phyloP scores from a whole-genome alignment of 2,888 invertebrate species.

The Drosophila mimica region DNA sequence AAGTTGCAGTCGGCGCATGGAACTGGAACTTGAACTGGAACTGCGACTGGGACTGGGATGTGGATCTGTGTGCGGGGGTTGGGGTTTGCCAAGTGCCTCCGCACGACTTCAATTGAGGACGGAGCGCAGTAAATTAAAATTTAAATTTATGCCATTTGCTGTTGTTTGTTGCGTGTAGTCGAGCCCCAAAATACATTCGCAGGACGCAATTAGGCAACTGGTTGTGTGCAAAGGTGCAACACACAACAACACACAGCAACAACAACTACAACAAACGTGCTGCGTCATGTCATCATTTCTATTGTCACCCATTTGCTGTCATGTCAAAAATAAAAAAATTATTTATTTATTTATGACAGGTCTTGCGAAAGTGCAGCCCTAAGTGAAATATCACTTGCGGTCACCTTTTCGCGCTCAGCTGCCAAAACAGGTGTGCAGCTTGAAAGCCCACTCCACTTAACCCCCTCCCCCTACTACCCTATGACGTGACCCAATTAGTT shows the following conservation, averaged over 20 bases:
- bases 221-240: conserved; percentile 63
- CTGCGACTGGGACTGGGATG: conserved; percentile 7
- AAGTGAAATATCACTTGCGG: conserved; percentile 77
- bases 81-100: conserved; percentile 57
- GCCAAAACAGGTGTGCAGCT: conserved; percentile 69
- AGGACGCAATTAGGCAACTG: conserved; percentile 73
- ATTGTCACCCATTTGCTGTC: conserved; percentile 74
- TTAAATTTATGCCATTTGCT: conserved; percentile 82
- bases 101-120: conserved; percentile 74
- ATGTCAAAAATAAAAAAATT: conserved; percentile 67
- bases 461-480: conserved; percentile 4
- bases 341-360: conserved; percentile 79
- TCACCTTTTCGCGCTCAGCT: conserved; percentile 59
- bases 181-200: conserved; percentile 53
- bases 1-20: conserved; percentile 52
- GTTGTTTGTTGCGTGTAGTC: conserved; percentile 28
- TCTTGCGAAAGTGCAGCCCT: conserved; percentile 24
- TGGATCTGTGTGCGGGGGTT: not conserved
- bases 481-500: conserved; percentile 75
- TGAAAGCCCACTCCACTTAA: not conserved
- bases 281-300: conserved; percentile 77
- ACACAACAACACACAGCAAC: conserved; percentile 3
- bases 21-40: conserved; percentile 21
- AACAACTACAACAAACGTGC: conserved; percentile 12
- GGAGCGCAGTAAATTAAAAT: conserved; percentile 80